Conservation (phyloP, 2,888 invertebrate species). For the Oxytorus armatus region DNA sequence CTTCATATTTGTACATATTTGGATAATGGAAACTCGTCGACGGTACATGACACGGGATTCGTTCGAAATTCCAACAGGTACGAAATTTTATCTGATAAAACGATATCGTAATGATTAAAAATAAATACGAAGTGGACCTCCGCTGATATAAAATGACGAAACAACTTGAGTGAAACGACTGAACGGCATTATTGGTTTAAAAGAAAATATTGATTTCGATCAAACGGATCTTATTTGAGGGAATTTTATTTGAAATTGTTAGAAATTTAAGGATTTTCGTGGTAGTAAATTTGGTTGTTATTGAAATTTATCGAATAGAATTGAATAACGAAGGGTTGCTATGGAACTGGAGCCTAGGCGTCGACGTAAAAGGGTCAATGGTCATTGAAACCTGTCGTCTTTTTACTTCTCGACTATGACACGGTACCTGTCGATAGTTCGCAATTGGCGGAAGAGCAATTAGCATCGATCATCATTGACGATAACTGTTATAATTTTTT, state of each 20-base stretch:
- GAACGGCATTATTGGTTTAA: neutral
- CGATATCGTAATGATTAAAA: constrained; percentile 1
- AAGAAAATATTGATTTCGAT: neutral
- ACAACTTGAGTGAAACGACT: neutral
- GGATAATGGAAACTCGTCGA: constrained; percentile 9
- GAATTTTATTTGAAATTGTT: too few relatives aligned
- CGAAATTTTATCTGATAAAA: constrained; percentile 37
- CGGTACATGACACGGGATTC: constrained; percentile 21
- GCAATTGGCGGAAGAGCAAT: constrained; percentile 57
- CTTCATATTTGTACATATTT: constrained; percentile 1
- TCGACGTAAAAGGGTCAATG: constrained; percentile 33
- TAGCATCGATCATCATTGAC: constrained; percentile 61
- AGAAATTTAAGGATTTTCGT: too few relatives aligned
- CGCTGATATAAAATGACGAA: neutral
- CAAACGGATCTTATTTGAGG: neutral
- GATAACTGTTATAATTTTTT: constrained; percentile 53
- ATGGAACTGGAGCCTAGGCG: neutral
- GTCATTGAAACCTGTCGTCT: constrained; percentile 34
- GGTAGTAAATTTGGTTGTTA: too few relatives aligned
- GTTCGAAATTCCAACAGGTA: constrained; percentile 13
- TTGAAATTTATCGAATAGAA: too few relatives aligned
- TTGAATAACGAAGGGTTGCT: neutral
- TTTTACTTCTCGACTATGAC: constrained; percentile 30
- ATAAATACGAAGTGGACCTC: constrained; percentile 14
- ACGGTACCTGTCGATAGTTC: constrained; percentile 48